A percentile compares a stretch with the other conserved stretches of the same genome.
Evolutionary conservation across 2,797 vertebrate genomes (phyloP).

Genomic region (Lateolabrax maculatus): DNA sequence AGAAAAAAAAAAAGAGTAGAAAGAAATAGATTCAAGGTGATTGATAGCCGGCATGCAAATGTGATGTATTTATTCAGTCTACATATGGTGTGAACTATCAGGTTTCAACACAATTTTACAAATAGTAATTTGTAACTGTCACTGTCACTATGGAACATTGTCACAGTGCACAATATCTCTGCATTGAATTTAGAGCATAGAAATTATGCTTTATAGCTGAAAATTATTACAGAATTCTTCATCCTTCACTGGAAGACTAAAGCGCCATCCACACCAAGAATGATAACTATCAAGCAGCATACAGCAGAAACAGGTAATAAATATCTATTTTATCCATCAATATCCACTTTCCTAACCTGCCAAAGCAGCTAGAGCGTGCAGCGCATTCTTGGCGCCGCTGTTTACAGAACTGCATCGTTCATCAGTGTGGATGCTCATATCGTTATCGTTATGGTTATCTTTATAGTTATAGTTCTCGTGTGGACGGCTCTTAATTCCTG

Average conservation of each 20-base stretch:
- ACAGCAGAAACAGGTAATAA: too few species aligned
- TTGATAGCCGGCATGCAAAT: not conserved
- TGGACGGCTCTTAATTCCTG: too few species aligned
- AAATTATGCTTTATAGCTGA: not conserved
- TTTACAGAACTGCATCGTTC: too few species aligned
- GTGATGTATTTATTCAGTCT: not conserved
- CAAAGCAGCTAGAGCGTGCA: too few species aligned
- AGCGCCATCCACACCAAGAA: too few species aligned
- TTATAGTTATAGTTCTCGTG: too few species aligned
- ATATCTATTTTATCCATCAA: too few species aligned
- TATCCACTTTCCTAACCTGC: too few species aligned
- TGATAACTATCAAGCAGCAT: too few species aligned
- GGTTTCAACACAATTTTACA: not conserved
- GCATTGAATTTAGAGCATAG: not conserved
- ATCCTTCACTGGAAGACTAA: not conserved
- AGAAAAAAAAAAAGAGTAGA: not conserved
- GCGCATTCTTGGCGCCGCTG: too few species aligned
- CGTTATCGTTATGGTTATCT: too few species aligned
- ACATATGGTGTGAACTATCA: not conserved
- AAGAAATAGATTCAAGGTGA: not conserved
- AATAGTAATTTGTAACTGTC: conserved; percentile 8
- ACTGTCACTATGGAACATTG: not conserved
- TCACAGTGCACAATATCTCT: not conserved
- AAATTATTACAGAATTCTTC: not conserved
- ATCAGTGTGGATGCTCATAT: too few species aligned